A percentile compares a stretch with the other conserved stretches of the same genome.
phyloP scores from a whole-genome alignment of 2,113 vertebrate species.

The Kryptolebias marmoratus region DNA sequence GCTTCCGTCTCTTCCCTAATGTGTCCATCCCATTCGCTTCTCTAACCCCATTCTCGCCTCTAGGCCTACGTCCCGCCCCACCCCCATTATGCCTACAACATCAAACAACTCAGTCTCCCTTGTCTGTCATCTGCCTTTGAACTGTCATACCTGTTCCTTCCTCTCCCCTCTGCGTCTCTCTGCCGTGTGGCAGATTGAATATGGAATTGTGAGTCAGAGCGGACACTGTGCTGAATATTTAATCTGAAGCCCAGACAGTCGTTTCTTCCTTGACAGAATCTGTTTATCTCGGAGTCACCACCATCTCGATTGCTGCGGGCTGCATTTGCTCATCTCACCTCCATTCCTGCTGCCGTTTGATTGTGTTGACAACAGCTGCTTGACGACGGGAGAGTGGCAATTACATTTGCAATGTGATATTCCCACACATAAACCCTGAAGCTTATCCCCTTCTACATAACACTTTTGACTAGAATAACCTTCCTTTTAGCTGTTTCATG shows the following conservation, averaged over 20 bases:
- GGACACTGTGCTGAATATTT: slow-evolving; percentile 63
- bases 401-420: slow-evolving; percentile 65
- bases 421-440: slow-evolving; percentile 35
- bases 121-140: slow-evolving; percentile 52
- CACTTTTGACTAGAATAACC: slow-evolving; percentile 33
- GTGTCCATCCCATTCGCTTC: slow-evolving; percentile 14
- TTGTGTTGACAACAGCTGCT: slow-evolving; percentile 71
- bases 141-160: slow-evolving; percentile 59
- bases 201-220: slow-evolving; percentile 60
- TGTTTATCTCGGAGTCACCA: slow-evolving; percentile 59
- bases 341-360: slow-evolving; percentile 50
- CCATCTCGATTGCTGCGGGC: slow-evolving; percentile 49
- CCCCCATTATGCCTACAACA: slow-evolving; percentile 35
- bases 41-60: slow-evolving; percentile 32
- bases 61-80: slow-evolving; percentile 29
- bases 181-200: slow-evolving; percentile 44
- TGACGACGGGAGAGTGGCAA: slow-evolving; percentile 58
- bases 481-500: slow-evolving; percentile 23
- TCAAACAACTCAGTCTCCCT: slow-evolving; percentile 44
- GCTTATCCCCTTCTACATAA: slow-evolving; percentile 33
- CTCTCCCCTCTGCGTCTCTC: slow-evolving; percentile 33
- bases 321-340: slow-evolving; percentile 60
- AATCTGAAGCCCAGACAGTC: slow-evolving; percentile 59
- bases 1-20: slow-evolving; percentile 11
- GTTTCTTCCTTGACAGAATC: slow-evolving; percentile 56